Percentiles rank a stretch among this genome's conserved stretches.
Evolutionary conservation across 2,888 invertebrate species (phyloP).

Genomic region (Pandemis heparana): DNA sequence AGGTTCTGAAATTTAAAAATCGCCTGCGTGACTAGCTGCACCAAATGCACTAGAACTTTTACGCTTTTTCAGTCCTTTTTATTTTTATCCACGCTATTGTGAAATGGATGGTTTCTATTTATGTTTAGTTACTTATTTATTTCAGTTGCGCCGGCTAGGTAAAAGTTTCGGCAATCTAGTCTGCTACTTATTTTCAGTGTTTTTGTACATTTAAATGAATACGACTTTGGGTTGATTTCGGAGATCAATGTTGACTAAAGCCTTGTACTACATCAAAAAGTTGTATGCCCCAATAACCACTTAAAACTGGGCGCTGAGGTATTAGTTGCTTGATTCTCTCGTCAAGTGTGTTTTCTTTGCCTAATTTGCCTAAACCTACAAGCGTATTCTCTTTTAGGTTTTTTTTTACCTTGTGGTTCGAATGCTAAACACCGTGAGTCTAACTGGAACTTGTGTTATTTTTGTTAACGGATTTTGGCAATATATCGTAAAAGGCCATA

Average conservation of each 20-base stretch:
- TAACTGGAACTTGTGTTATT: too few species aligned
- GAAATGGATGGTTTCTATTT: slow-evolving; percentile 31
- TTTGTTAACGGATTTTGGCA: background rate
- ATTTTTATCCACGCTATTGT: slow-evolving; percentile 30
- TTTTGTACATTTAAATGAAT: background rate
- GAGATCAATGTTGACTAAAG: background rate
- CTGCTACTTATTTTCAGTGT: background rate
- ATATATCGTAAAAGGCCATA: background rate
- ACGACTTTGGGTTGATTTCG: background rate
- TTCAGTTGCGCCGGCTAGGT: slow-evolving; percentile 1
- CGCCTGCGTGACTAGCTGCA: slow-evolving; percentile 53
- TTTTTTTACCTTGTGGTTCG: too few species aligned
- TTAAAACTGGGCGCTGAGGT: background rate
- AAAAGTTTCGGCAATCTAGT: background rate
- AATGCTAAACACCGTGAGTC: too few species aligned
- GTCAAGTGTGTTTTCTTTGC: background rate
- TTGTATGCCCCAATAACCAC: background rate
- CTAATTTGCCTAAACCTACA: background rate
- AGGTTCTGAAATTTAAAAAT: background rate
- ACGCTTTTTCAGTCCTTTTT: slow-evolving; percentile 52
- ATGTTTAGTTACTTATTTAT: slow-evolving; percentile 1
- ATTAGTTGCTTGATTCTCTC: too few species aligned
- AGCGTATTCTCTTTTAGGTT: too few species aligned
- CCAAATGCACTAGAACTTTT: slow-evolving; percentile 54
- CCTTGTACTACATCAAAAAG: background rate